Evolutionary conservation across 1,140 invertebrate species (phyloP), one percentile per base, ranked within the genome.

Genomic region (Delia radicum): DNA sequence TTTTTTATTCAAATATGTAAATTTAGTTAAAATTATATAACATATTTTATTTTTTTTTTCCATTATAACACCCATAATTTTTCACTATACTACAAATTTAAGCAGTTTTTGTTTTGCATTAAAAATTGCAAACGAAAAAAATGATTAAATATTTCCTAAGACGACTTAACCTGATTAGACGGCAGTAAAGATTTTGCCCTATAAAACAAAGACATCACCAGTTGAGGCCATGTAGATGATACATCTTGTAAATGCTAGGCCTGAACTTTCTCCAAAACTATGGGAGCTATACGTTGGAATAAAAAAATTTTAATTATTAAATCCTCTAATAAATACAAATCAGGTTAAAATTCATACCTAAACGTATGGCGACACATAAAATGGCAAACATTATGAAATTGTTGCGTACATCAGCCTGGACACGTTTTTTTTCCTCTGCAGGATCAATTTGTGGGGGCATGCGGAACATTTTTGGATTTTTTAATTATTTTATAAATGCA

Each of bases 361-460:
- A 42, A 29, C 84, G 71, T 27, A 86, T 85, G 10, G 80, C 82
- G 5, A 74, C 77, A 67, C 78, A 79, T 0, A 85, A 48, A 0
- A 78, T 76, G 13, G 80, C 80, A 74, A 86, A 86, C 12, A 83
- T 71, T 1, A 84, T 61, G 26, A 86, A 81, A 63, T 85, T 86
- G 8, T 79, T 77, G 61, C 82, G 79, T 10, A 86, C 84, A 33
- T 83, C 82, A 3, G 80, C 73, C 3, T 80, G 69, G 4, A 83
- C 80, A 5, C 82, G 79, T 62, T 84, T 85, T 10, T 81, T 79
- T 48, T 86, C 84, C 74, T 86, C 84, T 48, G 82, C 83, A 1
- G 84, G 82, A 67, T 86, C 84, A n/a, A 85, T 80, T 72, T 85
- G 82, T 18, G 84, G 84, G 77, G 82, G 82, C 63, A 86, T 77